Evolutionary conservation across 2,797 vertebrate genomes (phyloP).

Genomic region (Clarias fuscus): DNA sequence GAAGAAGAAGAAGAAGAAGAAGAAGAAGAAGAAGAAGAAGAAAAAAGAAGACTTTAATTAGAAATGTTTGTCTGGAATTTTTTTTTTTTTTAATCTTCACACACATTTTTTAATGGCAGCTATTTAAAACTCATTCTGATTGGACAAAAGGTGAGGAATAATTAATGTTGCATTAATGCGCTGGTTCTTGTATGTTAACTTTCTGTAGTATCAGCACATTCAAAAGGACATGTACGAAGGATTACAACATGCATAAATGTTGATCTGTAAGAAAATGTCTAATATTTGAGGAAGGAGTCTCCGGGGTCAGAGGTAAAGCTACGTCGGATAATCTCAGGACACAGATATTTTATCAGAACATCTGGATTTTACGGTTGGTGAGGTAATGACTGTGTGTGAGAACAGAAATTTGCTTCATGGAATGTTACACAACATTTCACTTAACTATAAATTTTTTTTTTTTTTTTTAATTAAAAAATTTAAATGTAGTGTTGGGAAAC

Average conservation of each 20-base stretch:
- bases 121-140: not conserved
- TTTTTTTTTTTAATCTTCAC: no score
- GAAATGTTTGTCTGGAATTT: not conserved
- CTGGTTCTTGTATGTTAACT: not conserved
- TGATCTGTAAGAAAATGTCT: not conserved
- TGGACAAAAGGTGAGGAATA: not conserved
- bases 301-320: not conserved
- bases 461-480: no score
- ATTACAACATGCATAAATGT: not conserved
- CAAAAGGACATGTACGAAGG: not conserved
- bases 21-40: not conserved
- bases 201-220: not conserved
- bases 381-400: not conserved
- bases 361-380: no score
- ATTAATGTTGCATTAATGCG: not conserved
- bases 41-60: constrained; percentile 17
- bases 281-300: not conserved
- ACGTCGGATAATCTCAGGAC: no score
- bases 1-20: constrained; percentile 24
- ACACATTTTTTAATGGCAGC: not conserved
- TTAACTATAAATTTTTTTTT: not conserved
- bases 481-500: not conserved
- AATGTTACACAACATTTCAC: not conserved
- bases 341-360: no score
- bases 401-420: not conserved